Conservation (phyloP, 2,888 invertebrate species). For the Scotopteryx bipunctaria region DNA sequence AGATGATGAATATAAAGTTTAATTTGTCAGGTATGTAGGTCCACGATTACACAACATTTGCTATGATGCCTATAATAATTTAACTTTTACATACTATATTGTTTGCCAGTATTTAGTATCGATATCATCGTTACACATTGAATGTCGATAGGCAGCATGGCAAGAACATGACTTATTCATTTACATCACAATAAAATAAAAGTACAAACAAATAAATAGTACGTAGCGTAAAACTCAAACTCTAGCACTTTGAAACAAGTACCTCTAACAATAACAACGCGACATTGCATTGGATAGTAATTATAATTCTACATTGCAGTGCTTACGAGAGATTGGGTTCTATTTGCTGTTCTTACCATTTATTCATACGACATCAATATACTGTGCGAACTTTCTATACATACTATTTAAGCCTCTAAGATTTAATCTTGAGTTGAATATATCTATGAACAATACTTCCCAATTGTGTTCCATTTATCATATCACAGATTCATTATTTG, state of each 20-base stretch:
- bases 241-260: no score
- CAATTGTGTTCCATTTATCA: constrained; percentile 26
- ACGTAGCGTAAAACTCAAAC: not conserved
- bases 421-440: constrained; percentile 27
- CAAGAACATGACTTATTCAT: constrained; percentile 4
- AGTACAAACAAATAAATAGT: constrained; percentile 2
- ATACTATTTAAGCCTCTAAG: constrained; percentile 25
- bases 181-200: constrained; percentile 6
- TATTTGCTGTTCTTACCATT: constrained; percentile 5
- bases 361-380: not conserved
- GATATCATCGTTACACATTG: constrained; percentile 18
- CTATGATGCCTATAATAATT: no score
- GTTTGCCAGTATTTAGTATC: not conserved
- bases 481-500: constrained; percentile 40
- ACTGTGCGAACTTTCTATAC: constrained; percentile 9
- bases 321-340: not conserved
- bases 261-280: no score
- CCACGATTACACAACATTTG: no score
- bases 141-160: constrained; percentile 15
- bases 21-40: not conserved
- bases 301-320: not conserved
- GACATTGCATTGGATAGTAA: no score
- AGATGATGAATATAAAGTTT: no score
- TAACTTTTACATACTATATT: not conserved
- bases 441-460: constrained; percentile 26